Evolutionary conservation across 2,113 vertebrate genomes (phyloP).

Genomic region (Nannobrachium achirus): DNA sequence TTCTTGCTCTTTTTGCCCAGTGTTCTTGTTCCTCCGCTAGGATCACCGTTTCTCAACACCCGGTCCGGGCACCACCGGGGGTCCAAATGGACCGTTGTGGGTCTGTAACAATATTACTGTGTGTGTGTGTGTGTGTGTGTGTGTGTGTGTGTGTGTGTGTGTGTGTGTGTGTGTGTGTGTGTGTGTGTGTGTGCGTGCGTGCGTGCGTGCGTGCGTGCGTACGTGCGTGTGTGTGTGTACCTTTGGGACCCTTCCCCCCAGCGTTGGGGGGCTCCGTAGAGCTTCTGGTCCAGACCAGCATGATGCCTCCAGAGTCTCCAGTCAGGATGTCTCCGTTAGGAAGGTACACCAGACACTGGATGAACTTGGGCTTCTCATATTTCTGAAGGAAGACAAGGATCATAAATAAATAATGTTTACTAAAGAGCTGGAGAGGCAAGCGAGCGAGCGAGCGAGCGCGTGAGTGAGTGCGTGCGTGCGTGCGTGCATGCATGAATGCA

Average conservation of each 20-base stretch:
- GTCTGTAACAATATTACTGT: too few relatives aligned
- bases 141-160: neutral
- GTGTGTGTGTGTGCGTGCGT: neutral
- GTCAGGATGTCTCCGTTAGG: conserved; percentile 94
- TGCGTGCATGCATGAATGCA: conserved; percentile 11
- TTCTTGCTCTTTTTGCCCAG: too few relatives aligned
- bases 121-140: too few relatives aligned
- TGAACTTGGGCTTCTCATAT: conserved; percentile 97
- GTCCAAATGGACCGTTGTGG: too few relatives aligned
- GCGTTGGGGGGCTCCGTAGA: conserved; percentile 86
- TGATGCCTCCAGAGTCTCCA: conserved; percentile 93
- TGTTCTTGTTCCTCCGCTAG: too few relatives aligned
- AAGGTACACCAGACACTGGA: conserved; percentile 95
- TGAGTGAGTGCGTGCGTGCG: neutral
- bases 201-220: neutral
- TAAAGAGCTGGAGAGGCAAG: too few relatives aligned
- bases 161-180: neutral
- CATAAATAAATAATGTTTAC: too few relatives aligned
- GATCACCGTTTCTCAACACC: too few relatives aligned
- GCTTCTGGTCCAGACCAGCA: conserved; percentile 93
- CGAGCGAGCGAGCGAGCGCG: conserved; percentile 2
- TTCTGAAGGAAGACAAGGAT: too few relatives aligned
- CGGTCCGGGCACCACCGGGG: too few relatives aligned
- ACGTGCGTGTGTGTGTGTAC: conserved; percentile 66
- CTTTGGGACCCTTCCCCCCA: conserved; percentile 93